Evolutionary conservation across 2,113 vertebrate genomes (phyloP).

Genomic region (Chionis minor): DNA sequence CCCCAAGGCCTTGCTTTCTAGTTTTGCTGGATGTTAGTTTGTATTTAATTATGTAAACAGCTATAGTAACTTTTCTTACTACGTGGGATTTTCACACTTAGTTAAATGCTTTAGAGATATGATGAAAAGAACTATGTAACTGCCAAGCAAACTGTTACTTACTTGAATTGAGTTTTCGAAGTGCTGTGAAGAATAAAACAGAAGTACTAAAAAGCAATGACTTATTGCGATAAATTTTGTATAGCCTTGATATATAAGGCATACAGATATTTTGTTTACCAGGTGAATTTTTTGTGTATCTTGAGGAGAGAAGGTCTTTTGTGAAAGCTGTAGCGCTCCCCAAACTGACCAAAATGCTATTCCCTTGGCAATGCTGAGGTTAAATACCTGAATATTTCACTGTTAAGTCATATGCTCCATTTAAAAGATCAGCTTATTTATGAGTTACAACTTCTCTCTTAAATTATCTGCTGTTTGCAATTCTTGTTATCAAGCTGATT

Average conservation of each 20-base stretch:
- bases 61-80: neutral
- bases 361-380: neutral
- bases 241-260: neutral
- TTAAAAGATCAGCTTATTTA: neutral
- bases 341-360: neutral
- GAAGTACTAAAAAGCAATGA: neutral
- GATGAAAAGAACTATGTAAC: neutral
- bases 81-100: neutral
- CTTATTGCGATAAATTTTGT: neutral
- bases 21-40: neutral
- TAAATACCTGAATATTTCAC: neutral
- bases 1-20: neutral
- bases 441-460: neutral
- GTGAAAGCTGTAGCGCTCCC: neutral
- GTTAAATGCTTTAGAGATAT: neutral
- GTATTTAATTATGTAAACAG: neutral
- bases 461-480: neutral
- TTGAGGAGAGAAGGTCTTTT: neutral
- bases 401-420: neutral
- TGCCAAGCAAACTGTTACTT: neutral
- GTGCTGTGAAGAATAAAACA: neutral
- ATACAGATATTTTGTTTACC: neutral
- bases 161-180: neutral
- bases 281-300: neutral
- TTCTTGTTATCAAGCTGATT: neutral